Evolutionary conservation across 2,113 vertebrate genomes (phyloP).

Genomic region (Motacilla tschutschensis): DNA sequence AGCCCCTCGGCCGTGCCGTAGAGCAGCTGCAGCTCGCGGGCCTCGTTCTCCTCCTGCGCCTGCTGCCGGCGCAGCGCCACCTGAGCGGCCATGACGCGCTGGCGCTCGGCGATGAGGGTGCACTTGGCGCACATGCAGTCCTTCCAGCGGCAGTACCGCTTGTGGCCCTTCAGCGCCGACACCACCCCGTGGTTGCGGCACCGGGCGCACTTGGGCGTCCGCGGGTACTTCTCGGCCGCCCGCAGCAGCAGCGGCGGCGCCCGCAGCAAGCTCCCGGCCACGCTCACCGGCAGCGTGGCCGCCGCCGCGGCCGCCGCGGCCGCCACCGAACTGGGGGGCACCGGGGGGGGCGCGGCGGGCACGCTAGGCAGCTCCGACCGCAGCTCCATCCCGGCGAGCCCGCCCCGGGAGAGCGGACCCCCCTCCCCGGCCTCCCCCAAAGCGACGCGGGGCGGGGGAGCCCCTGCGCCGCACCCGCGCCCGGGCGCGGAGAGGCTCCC

Average conservation of each 20-base stretch:
- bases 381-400: conserved; percentile 81
- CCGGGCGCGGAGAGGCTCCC: not conserved
- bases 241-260: conserved; percentile 88
- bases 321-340: conserved; percentile 2
- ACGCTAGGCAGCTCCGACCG: conserved; percentile 83
- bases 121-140: conserved; percentile 99
- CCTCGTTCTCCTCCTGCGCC: conserved; percentile 97
- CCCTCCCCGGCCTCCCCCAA: not conserved
- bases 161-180: conserved; percentile 96
- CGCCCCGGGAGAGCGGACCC: not conserved
- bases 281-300: conserved; percentile 87
- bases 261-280: conserved; percentile 86
- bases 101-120: conserved; percentile 94
- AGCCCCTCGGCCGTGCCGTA: conserved; percentile 95
- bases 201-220: conserved; percentile 96
- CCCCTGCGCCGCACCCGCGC: not conserved
- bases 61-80: conserved; percentile 95
- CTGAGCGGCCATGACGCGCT: conserved; percentile 97
- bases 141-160: conserved; percentile 98
- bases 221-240: conserved; percentile 93
- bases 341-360: conserved; percentile 75
- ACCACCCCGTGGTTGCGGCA: conserved; percentile 97
- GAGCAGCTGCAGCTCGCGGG: conserved; percentile 94
- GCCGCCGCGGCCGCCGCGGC: conserved; percentile 66
- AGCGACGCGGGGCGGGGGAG: not conserved